Evolutionary conservation across 2,888 invertebrate species (phyloP), one percentile per base, ranked within the genome.

Genomic region (Prosopocoilus inquinatus): DNA sequence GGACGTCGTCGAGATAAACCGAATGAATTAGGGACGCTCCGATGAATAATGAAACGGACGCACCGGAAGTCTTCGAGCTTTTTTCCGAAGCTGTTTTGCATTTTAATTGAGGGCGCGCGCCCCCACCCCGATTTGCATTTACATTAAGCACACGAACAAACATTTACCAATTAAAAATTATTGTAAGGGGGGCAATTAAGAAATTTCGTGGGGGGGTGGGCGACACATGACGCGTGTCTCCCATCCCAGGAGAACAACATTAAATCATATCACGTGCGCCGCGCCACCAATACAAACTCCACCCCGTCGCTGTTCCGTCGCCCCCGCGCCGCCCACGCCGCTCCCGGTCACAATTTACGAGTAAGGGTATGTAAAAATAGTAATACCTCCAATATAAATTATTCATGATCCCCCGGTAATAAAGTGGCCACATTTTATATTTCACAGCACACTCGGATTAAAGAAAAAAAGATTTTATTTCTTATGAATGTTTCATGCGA

Each of bases 201-300:
- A 28, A 28, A 28, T 28, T 28, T 28, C n/a, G n/a, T 28, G 5
- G 20, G 20, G 20, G 20, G 20, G 20, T 4, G n/a, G n/a, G 20
- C 20, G 20, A 28, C 7, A 7, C 20, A 28, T 63, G 61, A 59
- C 59, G 58, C 55, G 58, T 55, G 60, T 60, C 55, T 60, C 60
- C 60, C 60, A 50, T 50, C 55, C 50, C 50, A 46, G 44, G 57
- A 50, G 58, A 57, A 50, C 55, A 53, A 57, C 58, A 63, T 58
- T 64, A 64, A 64, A 63, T 66, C 66, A 65, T 64, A 63, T 66
- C 62, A 64, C 66, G 64, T 64, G 66, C 61, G 59, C 61, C 62
- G 55, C 34, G 55, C 34, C 52, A 47, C 43, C 43, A 56, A 56
- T 56, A 52, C 36, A 56, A 55, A 52, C 50, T 46, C 45, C 55